These are phyloP conservation scores for Congeria kusceri DNA, from an alignment of 2,888 invertebrate species.

Conservation along the genomic window DNA sequence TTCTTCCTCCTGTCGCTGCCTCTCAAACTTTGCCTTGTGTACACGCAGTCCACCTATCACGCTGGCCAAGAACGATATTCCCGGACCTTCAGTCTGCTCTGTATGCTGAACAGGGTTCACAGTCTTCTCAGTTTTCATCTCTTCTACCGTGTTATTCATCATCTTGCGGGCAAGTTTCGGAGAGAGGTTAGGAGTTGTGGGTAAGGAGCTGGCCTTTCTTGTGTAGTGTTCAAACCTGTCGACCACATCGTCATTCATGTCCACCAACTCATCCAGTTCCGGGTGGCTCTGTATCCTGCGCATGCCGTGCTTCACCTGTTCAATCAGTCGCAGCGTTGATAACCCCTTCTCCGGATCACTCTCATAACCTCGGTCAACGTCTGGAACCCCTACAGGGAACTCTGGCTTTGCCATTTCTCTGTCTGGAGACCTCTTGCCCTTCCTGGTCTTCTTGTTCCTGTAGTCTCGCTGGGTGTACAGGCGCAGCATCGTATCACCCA, in stretches of 20 bases:
- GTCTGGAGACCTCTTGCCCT: too few species aligned
- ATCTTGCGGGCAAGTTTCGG: background rate
- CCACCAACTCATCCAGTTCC: background rate
- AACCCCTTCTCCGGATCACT: background rate
- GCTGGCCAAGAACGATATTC: slow-evolving; percentile 1
- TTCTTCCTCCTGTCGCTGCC: background rate
- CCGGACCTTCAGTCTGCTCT: background rate
- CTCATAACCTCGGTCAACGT: background rate
- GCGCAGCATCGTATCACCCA: too few species aligned
- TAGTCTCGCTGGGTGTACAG: too few species aligned
- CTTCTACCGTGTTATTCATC: too few species aligned
- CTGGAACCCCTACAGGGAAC: background rate
- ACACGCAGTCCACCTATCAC: background rate
- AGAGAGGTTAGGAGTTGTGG: background rate
- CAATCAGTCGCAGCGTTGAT: background rate
- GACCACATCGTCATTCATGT: background rate
- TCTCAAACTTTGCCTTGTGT: background rate
- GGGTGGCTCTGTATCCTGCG: background rate
- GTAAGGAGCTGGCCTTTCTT: background rate
- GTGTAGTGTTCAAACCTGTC: background rate
- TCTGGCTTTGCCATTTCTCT: too few species aligned
- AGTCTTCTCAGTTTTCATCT: too few species aligned
- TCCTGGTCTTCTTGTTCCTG: too few species aligned
- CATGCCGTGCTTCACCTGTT: background rate
- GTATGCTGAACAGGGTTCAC: background rate